A percentile compares a stretch with the other conserved stretches of the same genome.
Evolutionary conservation across 2,797 vertebrate species (phyloP).

Genomic region (Heterohyrax brucei): DNA sequence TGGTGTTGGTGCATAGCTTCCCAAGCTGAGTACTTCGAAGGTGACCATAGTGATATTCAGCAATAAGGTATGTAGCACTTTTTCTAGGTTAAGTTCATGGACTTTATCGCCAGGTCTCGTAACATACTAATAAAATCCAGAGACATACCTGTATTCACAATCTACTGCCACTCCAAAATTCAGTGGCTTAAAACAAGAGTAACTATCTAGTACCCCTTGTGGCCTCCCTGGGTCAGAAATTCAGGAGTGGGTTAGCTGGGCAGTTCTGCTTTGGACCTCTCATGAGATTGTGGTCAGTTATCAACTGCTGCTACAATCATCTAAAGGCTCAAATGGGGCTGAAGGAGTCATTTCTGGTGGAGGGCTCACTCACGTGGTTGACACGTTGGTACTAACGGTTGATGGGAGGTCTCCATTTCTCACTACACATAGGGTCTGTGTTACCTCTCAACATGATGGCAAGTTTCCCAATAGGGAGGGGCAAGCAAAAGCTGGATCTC

Average conservation of each 20-base stretch:
- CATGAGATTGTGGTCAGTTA: not conserved
- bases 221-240: constrained; percentile 15
- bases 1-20: too few species aligned
- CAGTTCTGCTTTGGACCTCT: not conserved
- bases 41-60: too few species aligned
- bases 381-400: not conserved
- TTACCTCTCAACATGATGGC: not conserved
- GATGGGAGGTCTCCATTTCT: constrained; percentile 12
- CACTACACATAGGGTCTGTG: not conserved
- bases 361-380: not conserved
- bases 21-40: too few species aligned
- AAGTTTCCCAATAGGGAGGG: not conserved
- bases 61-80: too few species aligned
- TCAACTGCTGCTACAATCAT: not conserved
- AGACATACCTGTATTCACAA: not conserved
- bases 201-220: not conserved
- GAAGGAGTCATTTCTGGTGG: not conserved
- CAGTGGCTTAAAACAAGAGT: not conserved
- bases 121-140: not conserved
- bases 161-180: not conserved
- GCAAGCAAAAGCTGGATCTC: not conserved
- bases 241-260: not conserved
- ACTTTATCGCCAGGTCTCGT: too few species aligned
- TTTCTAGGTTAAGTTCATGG: too few species aligned
- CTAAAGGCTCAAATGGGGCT: not conserved